Conservation (phyloP, 2,888 invertebrate genomes). For the Silvanus unidentatus region DNA sequence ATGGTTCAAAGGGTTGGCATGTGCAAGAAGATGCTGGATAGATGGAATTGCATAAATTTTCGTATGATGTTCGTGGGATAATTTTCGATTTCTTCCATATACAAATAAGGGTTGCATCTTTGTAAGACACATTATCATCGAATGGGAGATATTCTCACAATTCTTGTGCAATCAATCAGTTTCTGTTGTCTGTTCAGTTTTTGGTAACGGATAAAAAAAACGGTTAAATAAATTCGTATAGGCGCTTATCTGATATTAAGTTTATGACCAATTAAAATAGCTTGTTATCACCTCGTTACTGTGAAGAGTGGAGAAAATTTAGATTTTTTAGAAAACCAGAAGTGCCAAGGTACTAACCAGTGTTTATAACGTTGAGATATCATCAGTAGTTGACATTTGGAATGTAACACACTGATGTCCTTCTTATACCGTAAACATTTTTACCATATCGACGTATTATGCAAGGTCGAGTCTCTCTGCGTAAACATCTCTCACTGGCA, state of each 20-base stretch:
- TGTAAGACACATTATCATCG: conserved; percentile 18
- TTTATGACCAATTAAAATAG: conserved; percentile 7
- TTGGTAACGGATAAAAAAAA: conserved; percentile 1
- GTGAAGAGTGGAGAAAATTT: too few relatives aligned
- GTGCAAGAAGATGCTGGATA: conserved; percentile 20
- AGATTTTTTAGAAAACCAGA: conserved; percentile 8
- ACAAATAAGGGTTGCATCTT: conserved; percentile 33
- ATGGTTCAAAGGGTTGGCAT: too few relatives aligned
- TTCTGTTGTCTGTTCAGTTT: background rate
- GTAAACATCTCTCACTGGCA: conserved; percentile 18
- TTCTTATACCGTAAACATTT: conserved; percentile 16
- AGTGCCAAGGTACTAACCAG: conserved; percentile 13
- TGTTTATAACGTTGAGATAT: conserved; percentile 7
- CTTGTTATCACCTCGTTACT: conserved; percentile 9
- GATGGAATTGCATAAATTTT: conserved; percentile 38
- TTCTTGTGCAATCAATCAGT: conserved; percentile 4
- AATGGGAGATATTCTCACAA: conserved; percentile 34
- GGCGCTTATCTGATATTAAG: background rate
- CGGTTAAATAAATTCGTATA: background rate
- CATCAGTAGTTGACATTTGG: conserved; percentile 16
- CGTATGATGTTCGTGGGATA: conserved; percentile 44
- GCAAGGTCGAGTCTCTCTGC: conserved; percentile 20
- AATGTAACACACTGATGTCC: conserved; percentile 9
- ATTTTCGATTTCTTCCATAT: conserved; percentile 33
- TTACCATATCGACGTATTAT: conserved; percentile 22